A percentile compares a stretch with the other conserved stretches of the same genome.
Conservation (phyloP, 2,888 invertebrate species). For the Diogma glabrata region DNA sequence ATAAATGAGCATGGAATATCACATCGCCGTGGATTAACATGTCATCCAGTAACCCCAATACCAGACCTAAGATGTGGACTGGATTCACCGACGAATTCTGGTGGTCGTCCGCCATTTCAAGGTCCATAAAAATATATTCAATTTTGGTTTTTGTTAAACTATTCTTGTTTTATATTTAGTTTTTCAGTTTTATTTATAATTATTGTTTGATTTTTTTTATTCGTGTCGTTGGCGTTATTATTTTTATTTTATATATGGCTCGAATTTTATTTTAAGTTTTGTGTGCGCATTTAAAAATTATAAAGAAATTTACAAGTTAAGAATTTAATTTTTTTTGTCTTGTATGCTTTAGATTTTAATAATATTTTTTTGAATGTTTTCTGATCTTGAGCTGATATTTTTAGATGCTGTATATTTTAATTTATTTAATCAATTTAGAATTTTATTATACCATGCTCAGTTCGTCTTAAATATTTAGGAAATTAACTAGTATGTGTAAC, state of each 20-base stretch:
- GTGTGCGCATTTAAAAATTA: too few relatives aligned
- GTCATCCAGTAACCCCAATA: slow-evolving; percentile 71
- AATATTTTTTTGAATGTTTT: too few relatives aligned
- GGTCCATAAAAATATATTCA: slow-evolving; percentile 24
- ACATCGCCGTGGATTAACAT: slow-evolving; percentile 73
- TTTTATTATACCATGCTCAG: too few relatives aligned
- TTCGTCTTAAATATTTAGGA: too few relatives aligned
- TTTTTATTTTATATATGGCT: slow-evolving; percentile 5
- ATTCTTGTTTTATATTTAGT: background rate
- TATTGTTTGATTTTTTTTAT: slow-evolving; percentile 4
- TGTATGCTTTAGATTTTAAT: too few relatives aligned
- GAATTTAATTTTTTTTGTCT: too few relatives aligned
- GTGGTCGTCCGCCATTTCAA: slow-evolving; percentile 36
- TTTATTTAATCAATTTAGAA: too few relatives aligned
- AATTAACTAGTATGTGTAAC: too few relatives aligned
- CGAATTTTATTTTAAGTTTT: slow-evolving; percentile 5
- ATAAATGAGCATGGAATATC: slow-evolving; percentile 79
- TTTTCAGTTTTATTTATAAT: slow-evolving; percentile 9
- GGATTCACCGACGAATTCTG: slow-evolving; percentile 33
- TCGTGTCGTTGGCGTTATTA: background rate
- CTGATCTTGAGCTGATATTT: too few relatives aligned
- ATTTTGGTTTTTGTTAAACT: slow-evolving; percentile 1
- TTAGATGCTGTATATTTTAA: too few relatives aligned
- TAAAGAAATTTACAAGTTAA: too few relatives aligned
- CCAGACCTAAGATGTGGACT: slow-evolving; percentile 64